Evolutionary conservation across 2,113 vertebrate species (phyloP).

Genomic region (Nesogale talazaci): DNA sequence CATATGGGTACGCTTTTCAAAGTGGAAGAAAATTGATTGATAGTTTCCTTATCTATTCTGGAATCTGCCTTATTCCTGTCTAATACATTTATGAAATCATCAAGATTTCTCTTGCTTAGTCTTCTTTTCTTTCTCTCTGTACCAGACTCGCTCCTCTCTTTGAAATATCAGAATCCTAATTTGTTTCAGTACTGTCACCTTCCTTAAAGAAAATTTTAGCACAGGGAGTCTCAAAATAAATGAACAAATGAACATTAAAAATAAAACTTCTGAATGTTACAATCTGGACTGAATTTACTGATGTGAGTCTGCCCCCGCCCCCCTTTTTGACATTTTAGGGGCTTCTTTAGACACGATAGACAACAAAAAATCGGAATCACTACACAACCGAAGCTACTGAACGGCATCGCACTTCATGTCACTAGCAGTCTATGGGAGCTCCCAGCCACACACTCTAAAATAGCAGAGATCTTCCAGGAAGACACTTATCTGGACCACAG

Average conservation of each 20-base stretch:
- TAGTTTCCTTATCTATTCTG: background rate
- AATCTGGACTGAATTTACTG: background rate
- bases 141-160: background rate
- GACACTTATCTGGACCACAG: background rate
- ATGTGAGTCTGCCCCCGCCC: background rate
- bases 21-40: slow-evolving; percentile 28
- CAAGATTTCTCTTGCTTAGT: background rate
- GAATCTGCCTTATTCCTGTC: background rate
- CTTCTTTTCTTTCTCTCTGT: background rate
- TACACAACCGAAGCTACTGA: background rate
- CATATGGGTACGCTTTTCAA: slow-evolving; percentile 29
- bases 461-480: slow-evolving; percentile 44
- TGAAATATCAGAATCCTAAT: background rate
- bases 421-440: background rate
- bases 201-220: background rate
- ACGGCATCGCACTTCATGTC: background rate
- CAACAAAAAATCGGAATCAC: slow-evolving; percentile 6
- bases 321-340: background rate
- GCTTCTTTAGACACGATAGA: background rate
- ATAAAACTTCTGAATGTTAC: background rate
- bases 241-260: background rate
- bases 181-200: background rate
- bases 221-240: background rate
- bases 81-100: background rate
- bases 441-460: slow-evolving; percentile 31